Conservation (phyloP, 2,888 invertebrate genomes). For the Thysanoteuthis rhombus region DNA sequence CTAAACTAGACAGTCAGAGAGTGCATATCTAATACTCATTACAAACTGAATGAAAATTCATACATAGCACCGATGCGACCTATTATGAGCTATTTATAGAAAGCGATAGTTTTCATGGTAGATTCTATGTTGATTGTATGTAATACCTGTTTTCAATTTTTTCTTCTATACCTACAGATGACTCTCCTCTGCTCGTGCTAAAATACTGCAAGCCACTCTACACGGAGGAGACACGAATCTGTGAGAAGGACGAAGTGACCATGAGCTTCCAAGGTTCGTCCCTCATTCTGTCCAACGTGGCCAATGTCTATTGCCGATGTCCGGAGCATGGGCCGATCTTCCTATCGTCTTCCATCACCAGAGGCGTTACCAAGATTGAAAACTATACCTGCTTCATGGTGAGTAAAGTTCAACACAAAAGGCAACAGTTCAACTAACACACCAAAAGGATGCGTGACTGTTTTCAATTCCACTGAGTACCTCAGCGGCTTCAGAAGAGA, state of each 20-base stretch:
- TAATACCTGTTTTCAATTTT: background rate
- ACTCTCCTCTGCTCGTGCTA: background rate
- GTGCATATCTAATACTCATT: too few relatives aligned
- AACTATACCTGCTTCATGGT: conserved; percentile 12
- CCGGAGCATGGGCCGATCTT: background rate
- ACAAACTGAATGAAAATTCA: too few relatives aligned
- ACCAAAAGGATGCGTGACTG: background rate
- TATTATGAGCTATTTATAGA: too few relatives aligned
- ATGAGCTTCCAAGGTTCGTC: background rate
- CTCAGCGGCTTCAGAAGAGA: background rate
- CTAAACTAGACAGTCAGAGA: too few relatives aligned
- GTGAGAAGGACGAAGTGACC: background rate
- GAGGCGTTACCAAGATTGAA: background rate
- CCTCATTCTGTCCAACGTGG: background rate
- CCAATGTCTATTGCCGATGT: background rate
- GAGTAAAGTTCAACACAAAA: background rate
- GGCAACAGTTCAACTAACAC: background rate
- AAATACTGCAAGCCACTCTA: background rate
- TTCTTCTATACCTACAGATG: background rate
- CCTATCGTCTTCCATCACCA: background rate
- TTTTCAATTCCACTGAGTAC: background rate
- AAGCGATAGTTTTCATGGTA: too few relatives aligned
- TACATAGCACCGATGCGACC: too few relatives aligned
- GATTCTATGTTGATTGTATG: background rate
- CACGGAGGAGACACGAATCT: background rate